These are phyloP conservation scores for Hypercompe scribonia DNA, from an alignment of 2,888 invertebrate genomes.

Conservation along the genomic window DNA sequence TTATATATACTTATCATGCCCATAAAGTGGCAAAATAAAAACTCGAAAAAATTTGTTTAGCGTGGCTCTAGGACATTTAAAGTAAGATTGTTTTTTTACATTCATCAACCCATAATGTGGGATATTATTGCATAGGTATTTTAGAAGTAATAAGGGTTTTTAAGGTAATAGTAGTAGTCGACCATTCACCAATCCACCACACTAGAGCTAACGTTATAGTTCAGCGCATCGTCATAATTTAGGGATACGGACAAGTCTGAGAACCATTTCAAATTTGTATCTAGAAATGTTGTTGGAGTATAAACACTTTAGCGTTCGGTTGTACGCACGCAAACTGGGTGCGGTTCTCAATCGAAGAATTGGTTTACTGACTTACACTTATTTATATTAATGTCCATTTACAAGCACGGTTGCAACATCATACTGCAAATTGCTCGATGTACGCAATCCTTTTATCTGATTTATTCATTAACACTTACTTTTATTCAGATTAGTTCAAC, in stretches of 20 bases:
- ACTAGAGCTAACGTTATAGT: conserved; percentile 29
- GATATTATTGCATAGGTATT: too few species aligned
- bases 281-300: conserved; percentile 37
- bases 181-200: too few species aligned
- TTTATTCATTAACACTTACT: conserved; percentile 28
- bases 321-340: conserved; percentile 50
- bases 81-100: too few species aligned
- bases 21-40: too few species aligned
- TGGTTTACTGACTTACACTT: conserved; percentile 48
- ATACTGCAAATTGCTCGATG: conserved; percentile 26
- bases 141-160: too few species aligned
- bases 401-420: conserved; percentile 31
- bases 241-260: conserved; percentile 33
- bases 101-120: too few species aligned
- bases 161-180: too few species aligned
- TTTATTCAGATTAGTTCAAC: conserved; percentile 7
- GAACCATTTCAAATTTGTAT: conserved; percentile 28
- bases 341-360: conserved; percentile 52
- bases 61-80: too few species aligned
- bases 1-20: too few species aligned
- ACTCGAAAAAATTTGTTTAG: too few species aligned
- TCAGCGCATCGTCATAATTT: conserved; percentile 41
- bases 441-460: conserved; percentile 44
- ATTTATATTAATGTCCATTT: conserved; percentile 51
- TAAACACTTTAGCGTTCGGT: conserved; percentile 44